Evolutionary conservation across 2,797 vertebrate species (phyloP), one percentile per base, ranked within the genome.

Genomic region (Pagetopsis macropterus): DNA sequence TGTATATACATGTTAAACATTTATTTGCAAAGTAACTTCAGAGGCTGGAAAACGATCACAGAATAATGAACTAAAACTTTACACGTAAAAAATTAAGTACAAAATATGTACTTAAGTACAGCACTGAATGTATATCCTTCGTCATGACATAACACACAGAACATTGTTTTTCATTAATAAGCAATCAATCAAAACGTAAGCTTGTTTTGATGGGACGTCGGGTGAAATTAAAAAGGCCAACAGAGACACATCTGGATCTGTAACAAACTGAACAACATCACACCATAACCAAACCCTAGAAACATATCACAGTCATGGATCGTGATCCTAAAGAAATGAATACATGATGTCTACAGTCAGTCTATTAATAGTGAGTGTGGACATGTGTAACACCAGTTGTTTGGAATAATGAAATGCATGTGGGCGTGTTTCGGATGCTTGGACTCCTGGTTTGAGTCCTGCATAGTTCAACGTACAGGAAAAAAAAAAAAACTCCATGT

Each of bases 301-400:
- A 0, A 63, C 5, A 4, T 17, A 41, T 49, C 60, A 55, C 9
- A 63, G 33, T 19, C 9, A 41, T 43, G 17, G 16, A 12, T 33
- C 5, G 3, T 19, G 11, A 43, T 48, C 37, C 16, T 14, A 14
- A 52, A 33, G 31, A 19, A 23, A 23, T 21, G 16, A 50, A 14
- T 23, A 50, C 13, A 43, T 7, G 1, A 6, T 65, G 49, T 72
- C 51, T 33, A 16, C 3, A 0, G 3, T 49, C 62, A 44, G 27
- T 65, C 58, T 76, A 63, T 76, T 45, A 12, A 59, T 64, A 37
- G 33, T 37, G 57, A 69, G 59, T 62, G 19, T 5, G 33, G 51
- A 65, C 19, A 10, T 33, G 55, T 41, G 55, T 27, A 57, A 67
- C 61, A 54, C 55, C 59, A 68, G 45, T 40, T 56, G 57, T 66